phyloP scores from a whole-genome alignment of 2,797 vertebrate genomes.

The Natrix natrix region DNA sequence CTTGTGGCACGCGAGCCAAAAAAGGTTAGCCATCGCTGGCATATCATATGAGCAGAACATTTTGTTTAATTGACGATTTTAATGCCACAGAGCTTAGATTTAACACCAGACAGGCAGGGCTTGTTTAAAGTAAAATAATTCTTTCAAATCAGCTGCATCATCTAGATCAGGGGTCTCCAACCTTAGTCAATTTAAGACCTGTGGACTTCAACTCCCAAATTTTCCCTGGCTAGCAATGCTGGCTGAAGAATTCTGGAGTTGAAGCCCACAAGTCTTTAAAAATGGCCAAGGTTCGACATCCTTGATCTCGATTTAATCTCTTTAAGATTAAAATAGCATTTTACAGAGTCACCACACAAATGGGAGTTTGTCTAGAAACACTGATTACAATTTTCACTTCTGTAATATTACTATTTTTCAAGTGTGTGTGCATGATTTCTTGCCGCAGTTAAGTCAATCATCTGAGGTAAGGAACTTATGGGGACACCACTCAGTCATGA shows the following conservation, averaged over 20 bases:
- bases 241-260: not conserved
- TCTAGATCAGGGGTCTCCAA: not conserved
- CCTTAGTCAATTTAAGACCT: not conserved
- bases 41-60: not conserved
- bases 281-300: not conserved
- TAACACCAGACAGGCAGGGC: not conserved
- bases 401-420: not conserved
- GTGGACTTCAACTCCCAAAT: not conserved
- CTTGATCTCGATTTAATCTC: not conserved
- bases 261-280: not conserved
- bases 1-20: too few relatives aligned
- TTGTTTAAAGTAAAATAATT: not conserved
- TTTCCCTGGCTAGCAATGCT: not conserved
- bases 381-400: not conserved
- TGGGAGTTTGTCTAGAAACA: not conserved
- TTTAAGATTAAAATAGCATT: not conserved
- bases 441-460: not conserved
- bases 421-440: not conserved
- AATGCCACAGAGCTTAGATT: not conserved
- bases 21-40: too few relatives aligned
- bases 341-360: not conserved
- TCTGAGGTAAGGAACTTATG: not conserved
- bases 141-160: not conserved
- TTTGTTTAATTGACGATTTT: not conserved
- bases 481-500: not conserved